phyloP scores from a whole-genome alignment of 2,888 invertebrate genomes.

The Chrysomela aeneicollis region DNA sequence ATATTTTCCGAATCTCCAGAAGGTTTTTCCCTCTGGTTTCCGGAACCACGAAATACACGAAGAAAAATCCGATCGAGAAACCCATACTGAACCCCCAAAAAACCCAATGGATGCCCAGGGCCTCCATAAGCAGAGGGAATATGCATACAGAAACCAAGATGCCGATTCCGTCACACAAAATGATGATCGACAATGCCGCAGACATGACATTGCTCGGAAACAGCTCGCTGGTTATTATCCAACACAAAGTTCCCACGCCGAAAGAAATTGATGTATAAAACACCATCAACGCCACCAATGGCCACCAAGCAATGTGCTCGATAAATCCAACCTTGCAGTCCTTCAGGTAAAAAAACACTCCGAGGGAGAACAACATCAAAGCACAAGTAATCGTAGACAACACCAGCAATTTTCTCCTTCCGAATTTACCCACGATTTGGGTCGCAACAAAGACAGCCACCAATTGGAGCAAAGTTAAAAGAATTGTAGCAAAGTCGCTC shows the following conservation, averaged over 20 bases:
- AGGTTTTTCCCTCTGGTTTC: constrained; percentile 53
- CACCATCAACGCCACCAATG: constrained; percentile 72
- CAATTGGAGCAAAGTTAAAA: constrained; percentile 82
- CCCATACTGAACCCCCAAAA: constrained; percentile 51
- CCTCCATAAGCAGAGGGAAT: not conserved
- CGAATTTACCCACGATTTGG: constrained; percentile 76
- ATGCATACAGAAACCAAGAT: not conserved
- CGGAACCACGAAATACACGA: constrained; percentile 49
- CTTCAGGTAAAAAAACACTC: constrained; percentile 39
- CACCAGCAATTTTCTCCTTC: constrained; percentile 70
- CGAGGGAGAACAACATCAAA: constrained; percentile 58
- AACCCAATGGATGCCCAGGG: constrained; percentile 50
- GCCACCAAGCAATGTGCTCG: constrained; percentile 69
- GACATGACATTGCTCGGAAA: constrained; percentile 46
- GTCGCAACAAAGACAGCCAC: constrained; percentile 74
- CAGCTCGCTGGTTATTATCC: not conserved
- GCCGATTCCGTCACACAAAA: not conserved
- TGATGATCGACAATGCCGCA: not conserved
- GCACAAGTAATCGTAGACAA: constrained; percentile 72
- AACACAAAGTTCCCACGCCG: not conserved
- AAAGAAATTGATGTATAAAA: constrained; percentile 75
- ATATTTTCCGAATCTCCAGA: constrained; percentile 47
- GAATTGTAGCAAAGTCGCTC: constrained; percentile 72
- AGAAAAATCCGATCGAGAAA: constrained; percentile 46
- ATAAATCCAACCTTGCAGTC: constrained; percentile 16